A percentile compares a stretch with the other conserved stretches of the same genome.
Evolutionary conservation across 2,797 vertebrate genomes (phyloP).

Genomic region (Neomorphus geoffroyi): DNA sequence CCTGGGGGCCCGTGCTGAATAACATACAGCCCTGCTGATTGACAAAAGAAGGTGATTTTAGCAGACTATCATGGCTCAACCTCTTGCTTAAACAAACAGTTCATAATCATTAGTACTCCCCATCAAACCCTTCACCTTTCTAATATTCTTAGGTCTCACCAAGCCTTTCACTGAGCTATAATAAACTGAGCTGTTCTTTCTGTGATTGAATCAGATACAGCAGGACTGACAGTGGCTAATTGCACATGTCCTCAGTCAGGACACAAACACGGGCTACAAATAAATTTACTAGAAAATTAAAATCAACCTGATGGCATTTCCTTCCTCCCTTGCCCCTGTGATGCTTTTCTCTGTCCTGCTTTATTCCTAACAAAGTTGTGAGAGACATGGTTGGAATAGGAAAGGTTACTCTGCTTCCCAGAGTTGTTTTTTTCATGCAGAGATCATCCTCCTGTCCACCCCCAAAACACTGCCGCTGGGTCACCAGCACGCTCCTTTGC

Average conservation of each 20-base stretch:
- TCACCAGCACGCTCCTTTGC: fast-evolving
- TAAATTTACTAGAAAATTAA: not conserved
- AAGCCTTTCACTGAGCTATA: not conserved
- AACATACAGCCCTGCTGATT: not conserved
- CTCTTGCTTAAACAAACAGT: not conserved
- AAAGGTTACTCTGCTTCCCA: not conserved
- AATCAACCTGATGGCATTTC: not conserved
- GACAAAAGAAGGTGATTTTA: not conserved
- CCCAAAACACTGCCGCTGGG: fast-evolving
- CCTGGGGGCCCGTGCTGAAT: no score
- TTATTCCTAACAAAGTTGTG: not conserved
- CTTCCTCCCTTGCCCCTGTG: no score
- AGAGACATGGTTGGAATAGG: fast-evolving
- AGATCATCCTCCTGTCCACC: fast-evolving
- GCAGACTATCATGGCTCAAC: not conserved
- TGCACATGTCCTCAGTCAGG: not conserved
- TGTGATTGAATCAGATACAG: not conserved
- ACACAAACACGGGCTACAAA: no score
- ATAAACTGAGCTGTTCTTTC: not conserved
- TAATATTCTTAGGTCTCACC: not conserved
- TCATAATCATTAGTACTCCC: no score
- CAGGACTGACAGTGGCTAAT: not conserved
- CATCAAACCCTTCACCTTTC: not conserved
- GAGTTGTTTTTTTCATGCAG: fast-evolving
- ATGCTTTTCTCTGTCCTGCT: not conserved